phyloP scores from a whole-genome alignment of 2,888 invertebrate species.

The Cephus pulcher region DNA sequence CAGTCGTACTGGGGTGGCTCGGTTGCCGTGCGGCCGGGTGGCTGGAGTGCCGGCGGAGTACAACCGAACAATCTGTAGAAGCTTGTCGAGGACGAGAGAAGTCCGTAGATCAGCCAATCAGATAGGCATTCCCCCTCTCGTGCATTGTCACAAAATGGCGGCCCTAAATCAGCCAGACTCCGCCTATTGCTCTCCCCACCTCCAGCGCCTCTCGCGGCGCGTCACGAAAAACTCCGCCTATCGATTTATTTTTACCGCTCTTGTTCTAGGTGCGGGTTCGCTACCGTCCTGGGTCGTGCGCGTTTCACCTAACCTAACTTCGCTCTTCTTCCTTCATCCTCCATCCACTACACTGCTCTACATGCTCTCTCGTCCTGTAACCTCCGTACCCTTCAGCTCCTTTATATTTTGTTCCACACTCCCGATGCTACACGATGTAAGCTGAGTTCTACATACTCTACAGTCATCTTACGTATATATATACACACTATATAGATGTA shows the following conservation, averaged over 20 bases:
- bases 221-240: constrained; percentile 66
- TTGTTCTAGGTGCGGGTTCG: constrained; percentile 31
- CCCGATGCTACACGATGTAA: background rate
- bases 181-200: constrained; percentile 57
- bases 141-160: constrained; percentile 67
- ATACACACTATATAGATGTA: too few relatives aligned
- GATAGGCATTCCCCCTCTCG: constrained; percentile 63
- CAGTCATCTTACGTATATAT: too few relatives aligned
- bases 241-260: constrained; percentile 66
- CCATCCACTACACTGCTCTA: background rate
- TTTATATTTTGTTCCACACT: background rate
- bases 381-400: background rate
- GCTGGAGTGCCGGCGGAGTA: constrained; percentile 55
- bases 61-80: constrained; percentile 66
- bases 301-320: constrained; percentile 7
- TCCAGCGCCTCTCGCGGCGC: constrained; percentile 53
- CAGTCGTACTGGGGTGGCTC: constrained; percentile 34
- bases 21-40: constrained; percentile 56
- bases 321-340: constrained; percentile 7
- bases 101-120: constrained; percentile 67
- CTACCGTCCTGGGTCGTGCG: constrained; percentile 4
- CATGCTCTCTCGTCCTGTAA: background rate
- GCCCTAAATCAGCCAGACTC: constrained; percentile 65
- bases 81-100: constrained; percentile 65
- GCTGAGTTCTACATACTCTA: background rate